Evolutionary conservation across 1,140 invertebrate species (phyloP), one percentile per base, ranked within the genome.

Genomic region (Musca vetustissima): DNA sequence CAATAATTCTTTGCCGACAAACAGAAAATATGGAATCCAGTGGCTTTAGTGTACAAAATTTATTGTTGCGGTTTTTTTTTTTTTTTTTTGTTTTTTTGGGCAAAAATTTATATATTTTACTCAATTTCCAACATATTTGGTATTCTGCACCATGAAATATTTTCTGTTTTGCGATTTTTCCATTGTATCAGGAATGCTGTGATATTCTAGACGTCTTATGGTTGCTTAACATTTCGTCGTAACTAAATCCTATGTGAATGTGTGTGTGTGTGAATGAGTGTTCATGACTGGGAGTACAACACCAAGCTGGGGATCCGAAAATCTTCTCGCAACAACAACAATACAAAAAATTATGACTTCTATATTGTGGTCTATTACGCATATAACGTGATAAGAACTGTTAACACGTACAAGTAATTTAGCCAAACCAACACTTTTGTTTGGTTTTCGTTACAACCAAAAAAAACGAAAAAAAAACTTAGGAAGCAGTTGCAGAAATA

Each of bases 311-410:
- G 2, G 25, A 61, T 61, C 17, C 4, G 17, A 52, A 19, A n/a
- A n/a, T n/a, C 17, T 52, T 19, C 11, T 32, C 57, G n/a, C n/a
- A n/a, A n/a, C n/a, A n/a, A n/a, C n/a, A n/a, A n/a, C n/a, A n/a
- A 36, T n/a, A 28, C 28, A 28, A 28, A 28, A 57, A 61, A 61
- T 61, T 61, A 61, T 61, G 57, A 61, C 57, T 61, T 61, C 57
- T 61, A 61, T 61, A 61, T 61, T 61, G 57, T 61, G 57, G 57
- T 61, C 57, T 61, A 61, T 61, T 61, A 61, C 57, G 57, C 28
- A 61, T 17, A 61, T 14, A 61, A 61, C 57, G 57, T 61, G 57
- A 4, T 19, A 2, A 19, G 9, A 61, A 36, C 57, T 36, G 28
- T 61, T 36, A 61, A 61, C 57, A 61, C 57, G 57, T 61, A 61